Base-by-base conservation (phyloP, 2,113 vertebrate genomes). In the Amia ocellicauda region DNA sequence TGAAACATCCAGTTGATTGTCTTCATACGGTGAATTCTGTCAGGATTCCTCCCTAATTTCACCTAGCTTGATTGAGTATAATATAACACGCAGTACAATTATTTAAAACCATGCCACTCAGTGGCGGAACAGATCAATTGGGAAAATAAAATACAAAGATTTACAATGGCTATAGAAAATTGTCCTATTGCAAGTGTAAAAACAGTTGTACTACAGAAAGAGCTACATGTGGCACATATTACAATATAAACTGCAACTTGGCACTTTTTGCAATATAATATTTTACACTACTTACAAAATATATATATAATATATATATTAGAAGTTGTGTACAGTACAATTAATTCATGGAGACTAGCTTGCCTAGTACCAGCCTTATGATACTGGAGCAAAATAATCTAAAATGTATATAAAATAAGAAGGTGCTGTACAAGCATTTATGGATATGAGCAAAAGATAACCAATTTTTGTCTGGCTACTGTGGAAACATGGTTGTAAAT, bases 121-220 rank as follows among this genome's bases (percentile, higher is more conserved):
- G 89, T 86, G 85, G 87, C 86, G 80, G 78, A 74, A 72, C 75
- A 75, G 75, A 74, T 74, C 70, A 83, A 74, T 74, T 56, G 70
- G 69, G 76, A 66, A 64, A 69, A 63, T 77, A 80, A 74, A 71
- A 80, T 78, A 87, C 68, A 84, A 64, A 80, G 79, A 86, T 86
- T 79, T 86, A 86, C 83, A 89, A 71, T 71, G 66, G 71, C 69
- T 79, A 73, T 65, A 75, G 72, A 79, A 77, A 77, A 76, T 52
- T 47, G 51, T 29, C 36, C 31, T 40, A 66, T 64, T 43, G 62
- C 23, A 57, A 58, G 42, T 58, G 36, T 58, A 68, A 62, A 53
- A 67, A 56, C 19, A 19, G 17, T 36, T 49, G 10, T 23, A 47
- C 50, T 60, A 36, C 45, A 55, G 52, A 27, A 42, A 56, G 8